These are phyloP conservation scores for Hylomyscus alleni DNA, from an alignment of 2,797 vertebrate species.

Conservation along the genomic window DNA sequence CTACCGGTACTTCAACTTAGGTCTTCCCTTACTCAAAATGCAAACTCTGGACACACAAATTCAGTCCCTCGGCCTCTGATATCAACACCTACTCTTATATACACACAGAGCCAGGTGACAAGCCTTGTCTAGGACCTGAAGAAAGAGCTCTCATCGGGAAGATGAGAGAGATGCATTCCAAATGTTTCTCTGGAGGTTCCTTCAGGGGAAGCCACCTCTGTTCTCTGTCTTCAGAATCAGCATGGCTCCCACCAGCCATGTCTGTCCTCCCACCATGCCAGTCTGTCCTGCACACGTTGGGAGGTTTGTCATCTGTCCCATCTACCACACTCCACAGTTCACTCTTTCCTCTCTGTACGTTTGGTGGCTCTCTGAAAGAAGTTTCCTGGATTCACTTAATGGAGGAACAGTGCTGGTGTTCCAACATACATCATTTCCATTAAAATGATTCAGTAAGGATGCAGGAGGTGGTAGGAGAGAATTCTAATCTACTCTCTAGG, in stretches of 20 bases:
- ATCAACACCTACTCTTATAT: neutral
- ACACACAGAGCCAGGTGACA: neutral
- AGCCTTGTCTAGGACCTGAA: neutral
- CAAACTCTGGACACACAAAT: neutral
- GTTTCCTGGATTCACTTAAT: neutral
- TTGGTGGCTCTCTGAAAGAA: neutral
- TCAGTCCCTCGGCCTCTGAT: neutral
- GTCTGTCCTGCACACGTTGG: neutral
- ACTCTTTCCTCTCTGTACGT: neutral
- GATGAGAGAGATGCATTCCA: neutral
- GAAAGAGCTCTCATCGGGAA: neutral
- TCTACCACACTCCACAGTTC: fast-evolving
- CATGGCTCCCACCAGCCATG: fast-evolving
- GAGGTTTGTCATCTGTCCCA: neutral
- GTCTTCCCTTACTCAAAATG: neutral
- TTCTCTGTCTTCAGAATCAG: neutral
- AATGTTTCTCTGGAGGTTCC: neutral
- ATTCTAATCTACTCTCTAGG: neutral
- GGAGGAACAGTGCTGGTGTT: neutral
- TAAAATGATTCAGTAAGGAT: neutral
- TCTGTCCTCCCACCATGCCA: fast-evolving
- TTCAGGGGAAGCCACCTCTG: neutral
- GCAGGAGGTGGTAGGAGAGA: neutral
- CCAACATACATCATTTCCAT: neutral
- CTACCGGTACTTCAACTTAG: neutral